These are phyloP conservation scores for Biston betularia DNA, from an alignment of 2,888 invertebrate species.

Conservation along the genomic window DNA sequence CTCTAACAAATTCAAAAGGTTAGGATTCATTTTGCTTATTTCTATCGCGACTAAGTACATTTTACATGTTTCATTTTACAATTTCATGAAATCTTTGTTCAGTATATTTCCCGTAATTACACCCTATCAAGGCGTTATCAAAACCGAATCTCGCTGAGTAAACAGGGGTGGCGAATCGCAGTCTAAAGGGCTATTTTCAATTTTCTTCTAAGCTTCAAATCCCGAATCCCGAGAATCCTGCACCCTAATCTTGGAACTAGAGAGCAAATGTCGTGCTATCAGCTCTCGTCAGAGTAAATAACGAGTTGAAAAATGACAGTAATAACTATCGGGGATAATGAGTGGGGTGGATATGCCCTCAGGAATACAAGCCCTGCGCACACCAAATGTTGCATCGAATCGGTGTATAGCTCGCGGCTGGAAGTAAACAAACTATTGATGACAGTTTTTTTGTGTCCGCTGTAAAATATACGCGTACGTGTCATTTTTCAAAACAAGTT, in stretches of 20 bases:
- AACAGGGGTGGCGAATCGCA: conserved; percentile 54
- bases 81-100: conserved; percentile 39
- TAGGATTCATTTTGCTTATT: too few relatives aligned
- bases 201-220: conserved; percentile 75
- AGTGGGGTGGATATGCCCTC: conserved; percentile 82
- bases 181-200: conserved; percentile 79
- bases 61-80: conserved; percentile 14
- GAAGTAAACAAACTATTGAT: conserved; percentile 69
- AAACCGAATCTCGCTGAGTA: conserved; percentile 51
- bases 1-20: too few relatives aligned
- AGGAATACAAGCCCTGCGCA: conserved; percentile 75
- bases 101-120: conserved; percentile 40
- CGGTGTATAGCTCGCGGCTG: conserved; percentile 51
- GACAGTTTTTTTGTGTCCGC: conserved; percentile 48
- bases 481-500: conserved; percentile 42
- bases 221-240: conserved; percentile 75
- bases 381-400: conserved; percentile 78
- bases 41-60: too few relatives aligned
- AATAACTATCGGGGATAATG: conserved; percentile 85
- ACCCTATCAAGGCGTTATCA: conserved; percentile 50
- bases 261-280: conserved; percentile 83
- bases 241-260: conserved; percentile 78
- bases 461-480: conserved; percentile 47
- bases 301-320: conserved; percentile 86
- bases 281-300: conserved; percentile 84